Evolutionary conservation across 2,113 vertebrate species (phyloP), one percentile per base, ranked within the genome.

Genomic region (Pedionomus torquatus): DNA sequence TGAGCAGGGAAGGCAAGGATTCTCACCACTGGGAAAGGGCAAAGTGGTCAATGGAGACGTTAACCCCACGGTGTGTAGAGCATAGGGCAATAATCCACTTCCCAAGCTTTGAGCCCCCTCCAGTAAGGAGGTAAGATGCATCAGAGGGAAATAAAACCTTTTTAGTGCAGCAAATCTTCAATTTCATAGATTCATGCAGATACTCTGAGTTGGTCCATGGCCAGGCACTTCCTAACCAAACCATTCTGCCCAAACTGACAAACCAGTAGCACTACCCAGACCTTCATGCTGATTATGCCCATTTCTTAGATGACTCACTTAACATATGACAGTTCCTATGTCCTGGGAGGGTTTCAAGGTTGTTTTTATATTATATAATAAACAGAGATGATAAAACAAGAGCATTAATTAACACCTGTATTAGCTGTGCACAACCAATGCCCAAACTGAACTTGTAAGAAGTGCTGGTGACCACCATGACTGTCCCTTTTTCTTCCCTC

Each of bases 41-140:
- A 49, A 41, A 70, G 54, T 4, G 2, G 14, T 46, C 54, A 57
- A 4, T 4, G 24, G 10, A 30, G n/a, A 74, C 35, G 31, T 60
- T 35, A 88, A 83, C 2, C 18, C 49, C 0, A 0, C 5, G 26
- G 20, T 30, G 43, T 18, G 21, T 3, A 85, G 4, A 61, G 10
- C 8, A 11, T 0, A 74, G 20, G 23, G 31, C 23, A 95, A 85
- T 24, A 26, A 12, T 88, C 66, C 19, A 37, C 31, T 24, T 71
- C 14, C 11, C 19, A 14, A 72, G 21, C 26, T 54, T 4, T 10
- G 11, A 39, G 26, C 49, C 70, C 10, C 11, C 8, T 77, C 33
- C 49, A 83, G 24, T 48, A 13, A 44, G 33, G 49, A 55, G 33
- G 3, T 7, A 76, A 64, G 28, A 76, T 41, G 52, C 23, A 75